These are phyloP conservation scores for Eidolon dupreanum DNA, from an alignment of 2,797 vertebrate genomes.

Conservation along the genomic window DNA sequence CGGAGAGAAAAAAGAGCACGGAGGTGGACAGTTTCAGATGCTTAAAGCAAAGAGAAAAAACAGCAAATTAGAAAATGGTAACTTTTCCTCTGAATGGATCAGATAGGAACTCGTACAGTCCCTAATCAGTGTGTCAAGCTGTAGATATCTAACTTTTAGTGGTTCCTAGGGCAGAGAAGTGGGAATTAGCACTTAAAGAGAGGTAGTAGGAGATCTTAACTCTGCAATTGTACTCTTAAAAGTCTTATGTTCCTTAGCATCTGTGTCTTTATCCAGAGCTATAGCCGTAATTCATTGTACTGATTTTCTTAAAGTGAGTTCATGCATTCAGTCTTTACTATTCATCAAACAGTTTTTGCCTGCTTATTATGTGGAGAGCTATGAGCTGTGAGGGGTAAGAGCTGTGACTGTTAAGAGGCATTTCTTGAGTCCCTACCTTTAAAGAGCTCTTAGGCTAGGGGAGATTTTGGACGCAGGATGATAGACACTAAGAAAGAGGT, in stretches of 20 bases:
- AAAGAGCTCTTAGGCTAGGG: background rate
- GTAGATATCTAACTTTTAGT: background rate
- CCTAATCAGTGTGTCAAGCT: background rate
- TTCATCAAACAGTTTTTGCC: slow-evolving; percentile 1
- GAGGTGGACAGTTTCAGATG: background rate
- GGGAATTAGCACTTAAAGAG: background rate
- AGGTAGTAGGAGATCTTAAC: background rate
- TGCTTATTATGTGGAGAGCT: background rate
- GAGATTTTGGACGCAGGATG: background rate
- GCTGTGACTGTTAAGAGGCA: background rate
- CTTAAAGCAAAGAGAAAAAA: background rate
- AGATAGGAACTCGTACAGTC: background rate
- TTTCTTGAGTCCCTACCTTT: background rate
- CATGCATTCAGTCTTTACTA: background rate
- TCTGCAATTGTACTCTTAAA: background rate
- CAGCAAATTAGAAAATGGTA: background rate
- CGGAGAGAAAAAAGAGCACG: background rate
- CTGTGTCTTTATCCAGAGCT: background rate
- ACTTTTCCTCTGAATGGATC: background rate
- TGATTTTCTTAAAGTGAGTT: slow-evolving; percentile 14
- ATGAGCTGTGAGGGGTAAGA: background rate
- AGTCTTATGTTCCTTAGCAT: background rate
- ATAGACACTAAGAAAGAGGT: background rate
- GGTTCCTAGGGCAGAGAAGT: background rate
- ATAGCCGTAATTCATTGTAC: background rate